Conservation (phyloP, 2,113 vertebrate genomes). For the Colinus virginianus region DNA sequence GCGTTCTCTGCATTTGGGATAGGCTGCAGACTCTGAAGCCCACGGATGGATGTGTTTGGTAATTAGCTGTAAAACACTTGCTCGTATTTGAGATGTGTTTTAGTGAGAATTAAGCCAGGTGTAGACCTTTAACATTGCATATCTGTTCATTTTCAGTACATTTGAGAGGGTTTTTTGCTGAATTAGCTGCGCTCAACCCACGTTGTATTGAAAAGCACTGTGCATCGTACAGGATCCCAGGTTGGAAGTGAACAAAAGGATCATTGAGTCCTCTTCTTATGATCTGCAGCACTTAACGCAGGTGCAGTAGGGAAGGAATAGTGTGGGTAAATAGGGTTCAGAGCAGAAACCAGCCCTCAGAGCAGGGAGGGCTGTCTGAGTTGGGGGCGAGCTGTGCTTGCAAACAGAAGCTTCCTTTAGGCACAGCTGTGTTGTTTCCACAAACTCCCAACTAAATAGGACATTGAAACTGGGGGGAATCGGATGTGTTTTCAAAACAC, state of each 20-base stretch:
- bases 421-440: not conserved
- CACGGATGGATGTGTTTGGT: not conserved
- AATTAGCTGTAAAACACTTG: not conserved
- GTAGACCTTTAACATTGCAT: not conserved
- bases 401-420: not conserved
- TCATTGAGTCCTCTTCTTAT: no score
- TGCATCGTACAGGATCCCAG: no score
- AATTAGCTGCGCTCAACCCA: not conserved
- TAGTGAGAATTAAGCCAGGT: not conserved
- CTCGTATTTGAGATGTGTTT: not conserved
- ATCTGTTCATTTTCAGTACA: not conserved
- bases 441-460: not conserved
- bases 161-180: not conserved
- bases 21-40: not conserved
- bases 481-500: not conserved
- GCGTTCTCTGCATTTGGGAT: fast-evolving
- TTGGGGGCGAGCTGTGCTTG: not conserved
- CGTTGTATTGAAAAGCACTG: not conserved
- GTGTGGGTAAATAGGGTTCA: not conserved
- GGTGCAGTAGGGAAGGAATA: not conserved
- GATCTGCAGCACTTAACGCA: not conserved
- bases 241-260: no score
- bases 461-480: not conserved
- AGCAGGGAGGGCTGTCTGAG: not conserved
- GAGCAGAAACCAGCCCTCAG: not conserved